phyloP scores from a whole-genome alignment of 2,888 invertebrate species.

The Drepanosiphum platanoidis region DNA sequence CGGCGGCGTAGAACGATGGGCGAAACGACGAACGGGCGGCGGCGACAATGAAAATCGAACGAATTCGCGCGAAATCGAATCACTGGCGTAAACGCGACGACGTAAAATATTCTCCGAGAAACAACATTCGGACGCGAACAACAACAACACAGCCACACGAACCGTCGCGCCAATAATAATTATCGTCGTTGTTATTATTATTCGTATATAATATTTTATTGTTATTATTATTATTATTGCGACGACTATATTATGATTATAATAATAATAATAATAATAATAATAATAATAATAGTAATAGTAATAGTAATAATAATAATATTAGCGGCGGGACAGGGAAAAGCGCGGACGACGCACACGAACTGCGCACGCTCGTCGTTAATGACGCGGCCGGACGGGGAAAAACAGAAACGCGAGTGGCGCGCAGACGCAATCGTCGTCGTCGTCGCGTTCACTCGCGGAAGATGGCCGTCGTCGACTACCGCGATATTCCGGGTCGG shows the following conservation, averaged over 20 bases:
- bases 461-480: slow-evolving; percentile 55
- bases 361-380: neutral
- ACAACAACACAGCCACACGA: too few species aligned
- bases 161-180: neutral
- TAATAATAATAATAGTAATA: too few species aligned
- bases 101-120: neutral
- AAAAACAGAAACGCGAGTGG: neutral
- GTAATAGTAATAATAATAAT: too few species aligned
- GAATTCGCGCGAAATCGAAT: neutral
- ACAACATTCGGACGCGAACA: neutral
- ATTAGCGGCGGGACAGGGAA: too few species aligned
- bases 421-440: slow-evolving; percentile 34
- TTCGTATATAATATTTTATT: too few species aligned
- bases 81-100: neutral
- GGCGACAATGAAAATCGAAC: too few species aligned
- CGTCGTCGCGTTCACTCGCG: neutral
- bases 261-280: too few species aligned
- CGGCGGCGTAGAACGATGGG: too few species aligned
- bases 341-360: neutral
- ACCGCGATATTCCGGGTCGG: slow-evolving; percentile 36
- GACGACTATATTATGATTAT: too few species aligned
- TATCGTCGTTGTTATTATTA: neutral
- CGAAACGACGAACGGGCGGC: neutral
- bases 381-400: neutral
- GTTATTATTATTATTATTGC: too few species aligned